A percentile compares a stretch with the other conserved stretches of the same genome.
Evolutionary conservation across 2,113 vertebrate species (phyloP).

Genomic region (Petromus typicus): DNA sequence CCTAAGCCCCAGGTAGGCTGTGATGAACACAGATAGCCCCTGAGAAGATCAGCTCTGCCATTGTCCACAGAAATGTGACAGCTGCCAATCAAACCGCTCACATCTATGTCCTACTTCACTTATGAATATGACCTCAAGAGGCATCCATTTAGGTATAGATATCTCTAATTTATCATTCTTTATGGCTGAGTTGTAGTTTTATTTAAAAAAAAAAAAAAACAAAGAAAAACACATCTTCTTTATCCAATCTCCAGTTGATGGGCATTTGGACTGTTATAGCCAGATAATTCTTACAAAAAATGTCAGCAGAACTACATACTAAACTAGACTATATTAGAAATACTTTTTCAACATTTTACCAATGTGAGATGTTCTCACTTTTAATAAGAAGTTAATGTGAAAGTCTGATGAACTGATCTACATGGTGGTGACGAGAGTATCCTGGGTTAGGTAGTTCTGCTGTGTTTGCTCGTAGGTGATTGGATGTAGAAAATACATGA

Average conservation of each 20-base stretch:
- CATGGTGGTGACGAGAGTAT: not conserved
- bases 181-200: too few relatives aligned
- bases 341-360: not conserved
- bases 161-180: too few relatives aligned
- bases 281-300: not conserved
- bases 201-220: too few relatives aligned
- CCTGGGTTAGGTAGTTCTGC: not conserved
- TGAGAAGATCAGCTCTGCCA: not conserved
- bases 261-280: too few relatives aligned
- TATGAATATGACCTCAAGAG: too few relatives aligned
- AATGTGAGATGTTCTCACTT: not conserved
- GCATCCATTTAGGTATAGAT: too few relatives aligned
- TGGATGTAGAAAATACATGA: not conserved
- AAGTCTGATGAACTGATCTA: not conserved
- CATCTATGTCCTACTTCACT: too few relatives aligned
- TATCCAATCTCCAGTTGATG: too few relatives aligned
- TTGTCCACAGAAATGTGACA: not conserved
- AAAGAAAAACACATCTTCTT: too few relatives aligned
- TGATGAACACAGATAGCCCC: not conserved
- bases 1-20: not conserved
- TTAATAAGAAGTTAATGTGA: not conserved
- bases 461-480: conserved; percentile 8
- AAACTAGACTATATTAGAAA: not conserved
- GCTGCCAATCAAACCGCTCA: not conserved
- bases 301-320: not conserved